Base-by-base conservation (phyloP, 2,113 vertebrate species). In the Psophia crepitans region DNA sequence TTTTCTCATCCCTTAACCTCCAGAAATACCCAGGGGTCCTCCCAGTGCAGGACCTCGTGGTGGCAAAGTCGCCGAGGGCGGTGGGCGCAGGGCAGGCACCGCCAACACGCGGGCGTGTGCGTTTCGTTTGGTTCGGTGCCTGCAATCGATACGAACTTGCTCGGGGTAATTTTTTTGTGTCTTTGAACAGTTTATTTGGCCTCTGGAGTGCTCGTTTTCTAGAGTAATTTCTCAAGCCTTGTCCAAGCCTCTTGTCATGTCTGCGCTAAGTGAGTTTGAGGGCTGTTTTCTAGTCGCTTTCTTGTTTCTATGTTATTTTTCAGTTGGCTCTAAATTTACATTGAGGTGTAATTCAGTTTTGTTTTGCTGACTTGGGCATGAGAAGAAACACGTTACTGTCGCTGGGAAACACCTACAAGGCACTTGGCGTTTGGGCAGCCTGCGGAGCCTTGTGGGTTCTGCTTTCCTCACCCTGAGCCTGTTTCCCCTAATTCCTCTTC, bases 41-140 rank as follows among this genome's bases (percentile, higher is more conserved):
- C 11, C n/a, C 3, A 5, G 5, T 2, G 30, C 53, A 41, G 68
- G 53, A 75, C n/a, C 48, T 21, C 9, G 0, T 7, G n/a, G 27
- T 4, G 35, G 41, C 6, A 30, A 18, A 48, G 64, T 4, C 17
- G 4, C 35, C 2, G 32, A 11, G 51, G 84, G 5, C 0, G 30
- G 17, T 7, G 33, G 21, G 57, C 23, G 57, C n/a, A 1, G 41
- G 35, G 58, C n/a, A 6, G 65, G 35, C 44, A 2, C 18, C 0
- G 8, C 48, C 3, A 6, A 28, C 1, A 1, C 6, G 2, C 41
- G 54, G 61, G 5, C 0, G 0, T 5, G n/a, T 0, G 1, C 0
- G 0, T 22, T 33, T 10, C 33, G 17, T 26, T 41, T 37, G 51
- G 77, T 56, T 91, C 35, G 1, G 65, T 35, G 84, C 77, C 87